Conservation (phyloP, 1,140 invertebrate species). For the Pentalonia nigronervosa region DNA sequence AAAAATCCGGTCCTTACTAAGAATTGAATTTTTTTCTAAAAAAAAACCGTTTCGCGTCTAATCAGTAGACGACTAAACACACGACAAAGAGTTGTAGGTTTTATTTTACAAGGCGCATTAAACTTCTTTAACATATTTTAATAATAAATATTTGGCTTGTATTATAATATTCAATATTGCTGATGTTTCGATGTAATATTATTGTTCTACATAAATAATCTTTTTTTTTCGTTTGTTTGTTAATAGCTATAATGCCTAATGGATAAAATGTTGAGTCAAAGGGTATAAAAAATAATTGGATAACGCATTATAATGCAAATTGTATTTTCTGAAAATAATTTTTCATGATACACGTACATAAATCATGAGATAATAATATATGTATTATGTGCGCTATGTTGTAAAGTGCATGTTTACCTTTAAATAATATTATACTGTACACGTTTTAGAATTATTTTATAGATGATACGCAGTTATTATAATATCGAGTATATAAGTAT, state of each 20-base stretch:
- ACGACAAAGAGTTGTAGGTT: not conserved
- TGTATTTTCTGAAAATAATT: not conserved
- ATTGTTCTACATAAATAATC: not conserved
- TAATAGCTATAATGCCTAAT: not conserved
- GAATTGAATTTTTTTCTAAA: not conserved
- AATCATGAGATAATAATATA: not conserved
- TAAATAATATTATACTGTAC: not conserved
- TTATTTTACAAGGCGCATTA: constrained; percentile 24
- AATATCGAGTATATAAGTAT: not conserved
- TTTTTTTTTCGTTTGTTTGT: not conserved
- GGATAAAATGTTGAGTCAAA: not conserved
- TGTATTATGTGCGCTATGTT: not conserved
- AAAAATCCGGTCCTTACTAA: not conserved
- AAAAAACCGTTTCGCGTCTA: not conserved
- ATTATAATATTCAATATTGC: not conserved
- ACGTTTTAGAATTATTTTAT: not conserved
- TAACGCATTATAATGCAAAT: not conserved
- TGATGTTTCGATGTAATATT: not conserved
- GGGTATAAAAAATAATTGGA: not conserved
- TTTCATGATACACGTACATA: not conserved
- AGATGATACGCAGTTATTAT: not conserved
- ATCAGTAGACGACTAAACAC: not conserved
- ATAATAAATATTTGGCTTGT: not conserved
- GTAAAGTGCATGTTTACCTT: constrained; percentile 3
- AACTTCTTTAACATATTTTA: not conserved